phyloP scores from a whole-genome alignment of 1,140 invertebrate genomes.

The Drosophila virilis region DNA sequence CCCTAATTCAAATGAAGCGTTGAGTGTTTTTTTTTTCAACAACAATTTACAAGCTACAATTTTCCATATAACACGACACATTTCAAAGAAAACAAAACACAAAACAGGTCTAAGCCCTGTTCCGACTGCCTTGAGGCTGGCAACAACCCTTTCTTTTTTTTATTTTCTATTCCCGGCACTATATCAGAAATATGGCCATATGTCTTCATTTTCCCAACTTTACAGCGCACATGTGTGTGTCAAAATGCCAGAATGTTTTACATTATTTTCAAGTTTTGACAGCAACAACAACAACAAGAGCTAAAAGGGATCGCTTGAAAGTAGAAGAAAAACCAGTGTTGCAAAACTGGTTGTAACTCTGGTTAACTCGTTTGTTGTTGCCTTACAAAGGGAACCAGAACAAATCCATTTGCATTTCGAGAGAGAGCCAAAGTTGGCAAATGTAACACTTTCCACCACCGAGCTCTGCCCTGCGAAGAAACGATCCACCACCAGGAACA shows the following conservation, averaged over 20 bases:
- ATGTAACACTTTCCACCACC: conserved; percentile 36
- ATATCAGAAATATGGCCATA: conserved; percentile 46
- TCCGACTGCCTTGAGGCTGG: neutral
- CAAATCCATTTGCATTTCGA: conserved; percentile 66
- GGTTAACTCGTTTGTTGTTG: conserved; percentile 29
- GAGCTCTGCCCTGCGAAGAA: neutral
- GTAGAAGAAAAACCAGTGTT: conserved; percentile 28
- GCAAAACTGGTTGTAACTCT: conserved; percentile 18
- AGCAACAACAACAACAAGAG: conserved; percentile 33
- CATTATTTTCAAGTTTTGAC: conserved; percentile 50
- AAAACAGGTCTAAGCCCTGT: conserved; percentile 28
- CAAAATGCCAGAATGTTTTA: conserved; percentile 55
- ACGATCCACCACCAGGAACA: conserved; percentile 38
- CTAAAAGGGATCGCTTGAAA: neutral
- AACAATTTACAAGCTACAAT: conserved; percentile 16
- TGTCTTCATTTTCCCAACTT: conserved; percentile 62
- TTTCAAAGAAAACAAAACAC: neutral
- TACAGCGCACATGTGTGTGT: conserved; percentile 43
- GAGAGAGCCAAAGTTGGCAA: conserved; percentile 3
- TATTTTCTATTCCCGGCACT: neutral
- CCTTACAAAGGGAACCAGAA: conserved; percentile 48
- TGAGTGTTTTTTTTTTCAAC: neutral
- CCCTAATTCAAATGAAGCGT: conserved; percentile 4
- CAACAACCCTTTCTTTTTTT: conserved; percentile 25
- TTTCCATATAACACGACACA: conserved; percentile 16